Percentiles rank a stretch among this genome's conserved stretches.
Evolutionary conservation across 1,140 invertebrate genomes (phyloP).

Genomic region (Drosophila sp.): DNA sequence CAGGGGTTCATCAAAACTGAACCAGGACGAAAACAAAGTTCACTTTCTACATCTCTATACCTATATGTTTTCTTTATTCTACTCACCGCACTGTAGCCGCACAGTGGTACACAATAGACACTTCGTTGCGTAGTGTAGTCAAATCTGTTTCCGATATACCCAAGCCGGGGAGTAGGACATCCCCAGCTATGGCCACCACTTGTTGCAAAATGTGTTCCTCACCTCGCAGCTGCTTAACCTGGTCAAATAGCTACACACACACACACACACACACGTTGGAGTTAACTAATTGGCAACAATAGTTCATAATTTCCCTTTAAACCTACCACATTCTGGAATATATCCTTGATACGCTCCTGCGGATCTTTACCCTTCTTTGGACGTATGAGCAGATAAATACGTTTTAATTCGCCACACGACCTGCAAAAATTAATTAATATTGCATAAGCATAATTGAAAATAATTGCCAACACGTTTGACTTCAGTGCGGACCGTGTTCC

Average conservation of each 20-base stretch:
- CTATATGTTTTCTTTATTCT: neutral
- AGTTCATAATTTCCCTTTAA: slow-evolving; percentile 45
- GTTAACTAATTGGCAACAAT: slow-evolving; percentile 37
- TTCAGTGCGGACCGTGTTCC: neutral
- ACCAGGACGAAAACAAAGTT: neutral
- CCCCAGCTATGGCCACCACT: slow-evolving; percentile 90
- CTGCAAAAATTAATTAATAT: slow-evolving; percentile 73
- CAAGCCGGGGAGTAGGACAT: slow-evolving; percentile 89
- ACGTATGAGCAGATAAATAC: slow-evolving; percentile 91
- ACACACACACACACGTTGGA: neutral
- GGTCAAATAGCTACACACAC: slow-evolving; percentile 88
- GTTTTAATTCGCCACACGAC: slow-evolving; percentile 86
- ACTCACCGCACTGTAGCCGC: slow-evolving; percentile 91
- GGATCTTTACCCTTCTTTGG: slow-evolving; percentile 91
- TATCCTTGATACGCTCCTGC: slow-evolving; percentile 87
- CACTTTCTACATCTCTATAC: neutral
- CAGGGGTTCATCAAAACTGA: slow-evolving; percentile 88
- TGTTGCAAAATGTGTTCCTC: slow-evolving; percentile 86
- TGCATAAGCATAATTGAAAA: slow-evolving; percentile 62
- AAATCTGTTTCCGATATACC: slow-evolving; percentile 90
- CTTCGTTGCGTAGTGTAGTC: slow-evolving; percentile 87
- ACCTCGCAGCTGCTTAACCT: slow-evolving; percentile 86
- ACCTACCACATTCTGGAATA: slow-evolving; percentile 87
- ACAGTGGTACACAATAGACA: slow-evolving; percentile 94
- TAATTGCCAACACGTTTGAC: slow-evolving; percentile 60